Evolutionary conservation across 2,888 invertebrate genomes (phyloP), one percentile per base, ranked within the genome.

Genomic region (Altica lythri): DNA sequence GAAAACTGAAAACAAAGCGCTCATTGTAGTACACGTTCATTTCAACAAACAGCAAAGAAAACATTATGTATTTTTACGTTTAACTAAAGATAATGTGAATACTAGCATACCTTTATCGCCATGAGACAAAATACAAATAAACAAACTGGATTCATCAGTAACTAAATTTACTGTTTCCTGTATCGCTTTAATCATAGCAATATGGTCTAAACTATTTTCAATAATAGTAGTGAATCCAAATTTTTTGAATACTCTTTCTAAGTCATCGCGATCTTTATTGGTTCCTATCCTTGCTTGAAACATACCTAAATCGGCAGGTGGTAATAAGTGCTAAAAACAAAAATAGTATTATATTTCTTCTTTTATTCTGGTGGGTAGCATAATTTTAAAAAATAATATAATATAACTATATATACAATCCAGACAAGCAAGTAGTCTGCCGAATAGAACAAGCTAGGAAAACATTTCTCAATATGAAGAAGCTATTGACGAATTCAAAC

Each of bases 81-180:
- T 25, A 22, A 22, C 22, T 22, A 22, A 22, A 22, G 6, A 22
- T 22, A 22, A 22, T 22, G 6, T 5, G 4, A 22, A 22, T 16
- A 40, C n/a, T 4, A 29, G 42, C 50, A 49, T 65, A 75, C 76
- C 74, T 66, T 71, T 62, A 29, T 68, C 65, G 2, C 79, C 79
- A 61, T 79, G 79, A 1, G 77, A 77, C 57, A 79, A 66, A 58
- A 79, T 75, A 46, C 75, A 78, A 14, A 79, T 60, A 50, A 78
- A 72, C 19, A 79, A 65, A 58, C 78, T 77, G 3, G 77, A 76
- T 40, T 72, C 64, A 8, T 62, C 48, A 19, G 62, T 64, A 40
- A 75, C 64, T 2, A 58, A 53, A 3, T 68, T 44, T n/a, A 75
- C 64, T 9, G 57, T 55, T 12, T 66, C 51, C 56, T 62, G 58